A percentile compares a stretch with the other conserved stretches of the same genome.
These are phyloP conservation scores for Caligus rogercresseyi DNA, from an alignment of 1,140 invertebrate species.

Conservation along the genomic window DNA sequence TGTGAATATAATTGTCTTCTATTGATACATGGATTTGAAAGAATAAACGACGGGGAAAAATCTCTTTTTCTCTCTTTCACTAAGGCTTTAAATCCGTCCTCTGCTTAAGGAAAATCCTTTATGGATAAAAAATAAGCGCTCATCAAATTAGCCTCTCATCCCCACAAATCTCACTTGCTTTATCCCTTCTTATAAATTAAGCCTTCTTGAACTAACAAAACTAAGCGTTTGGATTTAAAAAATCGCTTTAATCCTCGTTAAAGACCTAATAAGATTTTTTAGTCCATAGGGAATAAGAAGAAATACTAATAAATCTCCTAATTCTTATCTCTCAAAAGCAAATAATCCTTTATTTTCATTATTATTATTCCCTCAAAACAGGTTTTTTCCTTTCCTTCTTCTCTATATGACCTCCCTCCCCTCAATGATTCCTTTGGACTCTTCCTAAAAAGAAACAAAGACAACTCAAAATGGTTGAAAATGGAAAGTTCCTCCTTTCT, in stretches of 20 bases:
- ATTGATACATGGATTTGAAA: too few species aligned
- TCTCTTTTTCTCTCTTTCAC: too few species aligned
- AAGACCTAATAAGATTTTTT: not conserved
- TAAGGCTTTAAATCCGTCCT: not conserved
- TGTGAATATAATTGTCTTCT: too few species aligned
- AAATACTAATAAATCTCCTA: not conserved
- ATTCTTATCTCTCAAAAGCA: not conserved
- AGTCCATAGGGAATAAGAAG: not conserved
- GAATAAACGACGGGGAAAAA: too few species aligned
- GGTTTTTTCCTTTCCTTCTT: too few species aligned
- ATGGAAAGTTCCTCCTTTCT: too few species aligned
- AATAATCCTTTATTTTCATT: not conserved
- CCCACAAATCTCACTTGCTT: not conserved
- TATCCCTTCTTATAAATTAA: not conserved
- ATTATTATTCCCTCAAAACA: not conserved
- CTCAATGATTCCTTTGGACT: too few species aligned
- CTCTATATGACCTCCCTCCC: not conserved
- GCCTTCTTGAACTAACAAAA: not conserved
- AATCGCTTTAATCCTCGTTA: not conserved
- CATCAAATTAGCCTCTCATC: not conserved
- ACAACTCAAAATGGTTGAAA: too few species aligned
- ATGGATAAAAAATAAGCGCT: not conserved
- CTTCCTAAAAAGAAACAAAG: too few species aligned
- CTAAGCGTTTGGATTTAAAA: not conserved
- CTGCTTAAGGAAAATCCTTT: not conserved